These are phyloP conservation scores for Tiliacea citrago DNA, from an alignment of 2,888 invertebrate species.

Conservation along the genomic window DNA sequence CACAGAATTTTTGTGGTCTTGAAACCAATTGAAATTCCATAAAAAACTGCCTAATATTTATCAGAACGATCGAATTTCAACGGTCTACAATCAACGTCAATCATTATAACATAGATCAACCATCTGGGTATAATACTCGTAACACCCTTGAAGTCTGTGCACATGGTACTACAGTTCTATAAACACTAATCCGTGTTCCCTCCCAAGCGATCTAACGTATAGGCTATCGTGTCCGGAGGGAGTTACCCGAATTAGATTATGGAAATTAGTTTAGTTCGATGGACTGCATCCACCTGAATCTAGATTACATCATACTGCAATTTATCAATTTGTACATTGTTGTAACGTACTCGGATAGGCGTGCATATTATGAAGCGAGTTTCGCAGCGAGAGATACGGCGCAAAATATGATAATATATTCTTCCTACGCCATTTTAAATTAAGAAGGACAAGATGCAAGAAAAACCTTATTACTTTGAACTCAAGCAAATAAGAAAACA, in stretches of 20 bases:
- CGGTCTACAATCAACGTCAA: not conserved
- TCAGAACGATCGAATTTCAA: not conserved
- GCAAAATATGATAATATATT: not conserved
- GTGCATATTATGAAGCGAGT: not conserved
- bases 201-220: not conserved
- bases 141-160: not conserved
- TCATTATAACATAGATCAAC: too few species aligned
- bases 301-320: constrained; percentile 23
- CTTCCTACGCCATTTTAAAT: not conserved
- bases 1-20: too few species aligned
- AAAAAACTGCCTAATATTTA: not conserved
- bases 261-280: constrained; percentile 56
- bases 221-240: constrained; percentile 21
- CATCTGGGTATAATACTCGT: not conserved
- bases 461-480: not conserved
- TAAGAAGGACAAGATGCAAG: not conserved
- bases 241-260: constrained; percentile 47
- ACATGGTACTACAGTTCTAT: not conserved
- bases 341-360: too few species aligned
- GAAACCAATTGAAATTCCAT: not conserved
- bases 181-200: not conserved
- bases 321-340: constrained; percentile 42
- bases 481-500: not conserved
- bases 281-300: constrained; percentile 34
- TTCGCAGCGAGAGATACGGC: not conserved